Base-by-base conservation (phyloP, 2,113 vertebrate species). In the Lasiurus cinereus region DNA sequence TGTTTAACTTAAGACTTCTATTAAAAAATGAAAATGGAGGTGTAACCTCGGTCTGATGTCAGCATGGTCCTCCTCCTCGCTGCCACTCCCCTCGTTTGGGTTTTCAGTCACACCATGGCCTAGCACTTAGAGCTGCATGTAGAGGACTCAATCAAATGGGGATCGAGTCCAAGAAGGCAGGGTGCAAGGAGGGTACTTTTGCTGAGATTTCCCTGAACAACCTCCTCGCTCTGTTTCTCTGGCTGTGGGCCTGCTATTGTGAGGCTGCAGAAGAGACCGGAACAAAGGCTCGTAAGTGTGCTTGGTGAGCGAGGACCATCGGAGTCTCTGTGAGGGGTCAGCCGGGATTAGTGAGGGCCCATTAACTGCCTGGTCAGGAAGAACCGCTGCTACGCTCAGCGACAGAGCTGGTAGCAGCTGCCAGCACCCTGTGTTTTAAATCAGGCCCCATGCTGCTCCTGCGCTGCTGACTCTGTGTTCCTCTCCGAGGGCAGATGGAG, bases 321-420 rank as follows among this genome's bases (percentile, higher is more conserved):
- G 74, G 69, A 67, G n/a, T 78, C 86, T 96, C 93, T 94, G 94
- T 91, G 89, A 87, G 12, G 82, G 93, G 85, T 82, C 91, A 74
- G 73, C 56, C 0, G 6, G 94, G 92, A 92, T 85, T 67, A 72
- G 86, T n/a, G 79, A 87, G 83, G 89, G 83, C 72, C 79, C 70
- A 3, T 39, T 74, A 92, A 94, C 83, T 79, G 91, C 95, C 64
- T 8, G 0, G 24, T 95, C 96, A 95, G 95, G 96, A 84, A 64
- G 90, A 93, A 43, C 43, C 31, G 0, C 70, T 66, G 82, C 96
- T 91, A 6, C 88, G 88, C 91, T 91, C 95, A 73, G 89, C 85
- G 50, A 22, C 10, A 74, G 46, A 83, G 85, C 83, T 67, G 92
- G 82, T 85, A 67, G 92, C 92, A 84, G 85, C 94, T 95, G 86